Base-by-base conservation (phyloP, 2,113 vertebrate species). In the Myiagra hebetior region DNA sequence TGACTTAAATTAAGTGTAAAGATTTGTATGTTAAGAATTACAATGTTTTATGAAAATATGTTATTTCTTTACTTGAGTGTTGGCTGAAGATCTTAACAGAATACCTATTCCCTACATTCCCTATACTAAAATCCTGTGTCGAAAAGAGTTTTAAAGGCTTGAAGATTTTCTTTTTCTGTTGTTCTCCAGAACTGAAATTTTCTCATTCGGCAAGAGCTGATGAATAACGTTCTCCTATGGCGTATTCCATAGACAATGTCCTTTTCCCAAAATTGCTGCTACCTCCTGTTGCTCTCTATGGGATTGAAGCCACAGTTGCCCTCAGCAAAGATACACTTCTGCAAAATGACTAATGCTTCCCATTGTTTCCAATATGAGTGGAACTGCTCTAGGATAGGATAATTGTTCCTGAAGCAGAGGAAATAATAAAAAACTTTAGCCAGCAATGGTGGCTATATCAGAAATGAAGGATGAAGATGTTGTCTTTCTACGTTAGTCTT, bases 341-440 rank as follows among this genome's bases (percentile, higher is more conserved):
- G 87, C 78, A 79, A 96, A 95, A 90, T 95, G 87, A 91, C 91
- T 95, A 65, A 85, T 90, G 70, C 85, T 96, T 96, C 70, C 74
- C 37, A 78, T 96, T 90, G 93, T 91, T 96, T 96, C 70, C 87
- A 82, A 30, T 82, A 87, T 79, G 57, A 80, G 62, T 69, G 31
- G 77, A 87, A 57, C 74, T 80, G 62, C 63, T 91, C 49, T 79
- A 53, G 73, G 55, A 63, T 44, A 55, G 69, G 91, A 49, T 78
- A 89, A 88, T 80, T 88, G 83, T 93, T 60, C 50, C 68, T 70
- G 84, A 92, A 92, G 69, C 64, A 69, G 33, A 64, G 53, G 55
- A 65, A 73, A 69, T 16, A 55, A 30, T 19, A 60, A 74, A 93
- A 83, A 85, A 69, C 16, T 79, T 57, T 5, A 69, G 35, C 19